phyloP scores from a whole-genome alignment of 1,140 invertebrate species.

The Sesamia nonagrioides region DNA sequence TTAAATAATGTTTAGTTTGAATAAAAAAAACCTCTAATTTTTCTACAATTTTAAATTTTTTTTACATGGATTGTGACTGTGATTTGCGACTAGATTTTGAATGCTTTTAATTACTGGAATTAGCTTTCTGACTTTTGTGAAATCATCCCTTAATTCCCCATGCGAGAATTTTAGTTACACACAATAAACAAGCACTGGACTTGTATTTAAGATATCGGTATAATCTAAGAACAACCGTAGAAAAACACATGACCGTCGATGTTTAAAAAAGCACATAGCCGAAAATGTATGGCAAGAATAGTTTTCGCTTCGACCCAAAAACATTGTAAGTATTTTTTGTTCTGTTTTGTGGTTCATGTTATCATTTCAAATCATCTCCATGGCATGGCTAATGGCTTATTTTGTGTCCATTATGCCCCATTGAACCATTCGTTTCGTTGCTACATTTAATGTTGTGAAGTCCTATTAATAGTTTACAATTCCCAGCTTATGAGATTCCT shows the following conservation, averaged over 20 bases:
- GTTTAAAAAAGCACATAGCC: neutral
- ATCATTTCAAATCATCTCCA: conserved; percentile 6
- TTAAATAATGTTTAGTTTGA: no score
- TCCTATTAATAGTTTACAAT: conserved; percentile 5
- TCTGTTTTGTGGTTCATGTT: conserved; percentile 14
- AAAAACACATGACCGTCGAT: neutral
- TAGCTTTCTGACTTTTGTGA: no score
- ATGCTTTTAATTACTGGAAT: no score
- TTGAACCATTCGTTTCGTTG: conserved; percentile 31
- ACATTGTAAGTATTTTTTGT: conserved; percentile 26
- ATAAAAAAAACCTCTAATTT: no score
- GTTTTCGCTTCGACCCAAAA: neutral
- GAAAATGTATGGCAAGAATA: neutral
- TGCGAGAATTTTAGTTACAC: no score
- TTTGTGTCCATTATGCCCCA: conserved; percentile 5
- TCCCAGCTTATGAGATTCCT: neutral
- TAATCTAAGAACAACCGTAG: neutral
- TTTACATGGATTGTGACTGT: no score
- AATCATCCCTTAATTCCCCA: no score
- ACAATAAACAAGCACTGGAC: neutral
- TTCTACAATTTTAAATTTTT: no score
- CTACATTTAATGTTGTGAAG: conserved; percentile 10
- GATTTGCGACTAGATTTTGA: no score
- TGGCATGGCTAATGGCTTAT: conserved; percentile 20
- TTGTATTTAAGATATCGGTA: neutral